Percentiles rank a stretch among this genome's conserved stretches.
phyloP scores from a whole-genome alignment of 92 coral and sea anemone species.

The Zoanthus gigantus region DNA sequence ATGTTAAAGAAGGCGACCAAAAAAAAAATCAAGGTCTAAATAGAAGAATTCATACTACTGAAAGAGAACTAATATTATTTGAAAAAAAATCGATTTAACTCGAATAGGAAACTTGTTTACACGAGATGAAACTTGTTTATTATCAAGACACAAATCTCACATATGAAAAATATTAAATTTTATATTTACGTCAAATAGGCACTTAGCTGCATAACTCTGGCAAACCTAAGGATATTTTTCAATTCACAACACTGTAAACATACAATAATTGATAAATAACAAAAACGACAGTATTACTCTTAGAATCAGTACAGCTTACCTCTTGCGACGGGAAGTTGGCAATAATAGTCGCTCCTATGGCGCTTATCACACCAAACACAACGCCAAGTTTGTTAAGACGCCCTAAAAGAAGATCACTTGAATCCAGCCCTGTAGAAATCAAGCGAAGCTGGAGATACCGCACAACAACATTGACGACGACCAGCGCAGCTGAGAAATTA shows the following conservation, averaged over 20 bases:
- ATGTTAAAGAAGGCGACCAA: background rate
- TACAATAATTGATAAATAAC: background rate
- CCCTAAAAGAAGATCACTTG: conserved; percentile 71
- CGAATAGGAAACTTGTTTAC: background rate
- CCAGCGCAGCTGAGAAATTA: conserved; percentile 83
- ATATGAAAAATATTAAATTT: background rate
- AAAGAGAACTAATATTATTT: background rate
- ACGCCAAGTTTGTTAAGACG: conserved; percentile 85
- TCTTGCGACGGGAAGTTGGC: conserved; percentile 96
- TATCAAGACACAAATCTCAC: background rate
- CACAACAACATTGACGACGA: conserved; percentile 80
- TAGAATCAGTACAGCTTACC: conserved; percentile 57
- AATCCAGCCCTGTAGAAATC: conserved; percentile 71
- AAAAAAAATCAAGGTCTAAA: background rate
- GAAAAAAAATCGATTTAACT: background rate
- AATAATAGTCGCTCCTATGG: conserved; percentile 89
- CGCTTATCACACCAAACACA: conserved; percentile 80
- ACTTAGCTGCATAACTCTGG: background rate
- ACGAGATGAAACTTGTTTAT: background rate
- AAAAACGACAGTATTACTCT: background rate
- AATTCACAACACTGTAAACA: conserved; percentile 12
- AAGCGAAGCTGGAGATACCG: conserved; percentile 88
- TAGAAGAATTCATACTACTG: background rate
- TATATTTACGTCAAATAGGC: background rate
- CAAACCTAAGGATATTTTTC: background rate